A percentile compares a stretch with the other conserved stretches of the same genome.
Conservation (phyloP, 2,113 vertebrate species). For the Oreotrochilus melanogaster region DNA sequence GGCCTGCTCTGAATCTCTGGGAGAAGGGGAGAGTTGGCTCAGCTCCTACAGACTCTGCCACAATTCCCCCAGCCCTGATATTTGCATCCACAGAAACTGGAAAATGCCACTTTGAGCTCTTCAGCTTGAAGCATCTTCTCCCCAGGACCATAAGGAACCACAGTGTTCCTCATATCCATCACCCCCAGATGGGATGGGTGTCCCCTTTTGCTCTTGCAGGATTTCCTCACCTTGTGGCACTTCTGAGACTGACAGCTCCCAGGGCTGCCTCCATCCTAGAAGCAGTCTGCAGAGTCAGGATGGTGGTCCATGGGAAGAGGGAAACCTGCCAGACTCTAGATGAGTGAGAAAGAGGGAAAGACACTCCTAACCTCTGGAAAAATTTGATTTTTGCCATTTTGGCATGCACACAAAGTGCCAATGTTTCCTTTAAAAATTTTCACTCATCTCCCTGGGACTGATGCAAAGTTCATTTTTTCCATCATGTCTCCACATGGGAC, state of each 20-base stretch:
- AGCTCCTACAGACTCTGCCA: neutral
- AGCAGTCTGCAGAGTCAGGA: neutral
- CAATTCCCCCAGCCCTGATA: neutral
- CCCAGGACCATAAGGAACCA: fast-evolving
- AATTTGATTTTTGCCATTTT: neutral
- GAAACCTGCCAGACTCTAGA: neutral
- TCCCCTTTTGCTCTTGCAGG: neutral
- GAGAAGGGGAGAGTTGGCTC: neutral
- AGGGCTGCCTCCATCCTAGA: neutral
- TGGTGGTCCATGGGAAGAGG: fast-evolving
- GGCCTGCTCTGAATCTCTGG: neutral
- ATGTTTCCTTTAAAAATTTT: neutral
- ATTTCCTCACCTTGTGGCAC: neutral
- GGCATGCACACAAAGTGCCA: neutral
- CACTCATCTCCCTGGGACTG: neutral
- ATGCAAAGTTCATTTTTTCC: neutral
- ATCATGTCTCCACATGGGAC: neutral
- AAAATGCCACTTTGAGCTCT: neutral
- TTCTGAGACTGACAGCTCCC: neutral
- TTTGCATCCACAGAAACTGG: neutral
- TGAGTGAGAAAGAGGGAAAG: neutral
- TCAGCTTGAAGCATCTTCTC: neutral
- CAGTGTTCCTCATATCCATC: neutral
- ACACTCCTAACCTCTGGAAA: neutral
- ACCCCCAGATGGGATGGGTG: neutral